Evolutionary conservation across 2,888 invertebrate genomes (phyloP).

Genomic region (Siphonodentalium dalli): DNA sequence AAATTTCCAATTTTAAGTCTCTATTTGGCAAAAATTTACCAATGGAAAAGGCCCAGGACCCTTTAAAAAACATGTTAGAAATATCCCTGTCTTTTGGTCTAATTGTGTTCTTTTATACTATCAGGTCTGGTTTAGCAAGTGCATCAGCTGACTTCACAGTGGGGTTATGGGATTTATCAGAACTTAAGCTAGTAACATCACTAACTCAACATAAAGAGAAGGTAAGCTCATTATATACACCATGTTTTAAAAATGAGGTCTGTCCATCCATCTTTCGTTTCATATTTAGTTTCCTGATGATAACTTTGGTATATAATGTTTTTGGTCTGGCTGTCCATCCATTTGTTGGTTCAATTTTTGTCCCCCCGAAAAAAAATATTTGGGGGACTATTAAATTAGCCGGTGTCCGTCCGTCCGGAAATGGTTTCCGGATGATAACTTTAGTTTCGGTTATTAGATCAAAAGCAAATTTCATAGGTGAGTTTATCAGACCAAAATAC

Average conservation of each 20-base stretch:
- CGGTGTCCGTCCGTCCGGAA: no score
- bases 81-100: neutral
- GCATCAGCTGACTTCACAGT: conserved; percentile 90
- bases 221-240: conserved; percentile 58
- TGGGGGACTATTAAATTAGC: neutral
- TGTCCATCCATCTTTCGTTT: neutral
- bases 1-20: no score
- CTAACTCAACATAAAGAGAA: conserved; percentile 80
- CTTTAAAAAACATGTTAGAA: no score
- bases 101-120: conserved; percentile 42
- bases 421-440: no score
- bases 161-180: conserved; percentile 90
- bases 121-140: conserved; percentile 86
- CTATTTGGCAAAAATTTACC: no score
- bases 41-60: no score
- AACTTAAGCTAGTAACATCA: conserved; percentile 78
- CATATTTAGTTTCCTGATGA: neutral
- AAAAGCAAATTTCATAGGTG: no score
- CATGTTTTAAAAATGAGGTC: neutral
- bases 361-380: no score
- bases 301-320: neutral
- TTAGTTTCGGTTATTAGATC: no score
- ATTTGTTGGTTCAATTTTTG: no score
- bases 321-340: no score
- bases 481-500: no score